phyloP scores from a whole-genome alignment of 2,797 vertebrate species.

The Lindbergichthys nudifrons region DNA sequence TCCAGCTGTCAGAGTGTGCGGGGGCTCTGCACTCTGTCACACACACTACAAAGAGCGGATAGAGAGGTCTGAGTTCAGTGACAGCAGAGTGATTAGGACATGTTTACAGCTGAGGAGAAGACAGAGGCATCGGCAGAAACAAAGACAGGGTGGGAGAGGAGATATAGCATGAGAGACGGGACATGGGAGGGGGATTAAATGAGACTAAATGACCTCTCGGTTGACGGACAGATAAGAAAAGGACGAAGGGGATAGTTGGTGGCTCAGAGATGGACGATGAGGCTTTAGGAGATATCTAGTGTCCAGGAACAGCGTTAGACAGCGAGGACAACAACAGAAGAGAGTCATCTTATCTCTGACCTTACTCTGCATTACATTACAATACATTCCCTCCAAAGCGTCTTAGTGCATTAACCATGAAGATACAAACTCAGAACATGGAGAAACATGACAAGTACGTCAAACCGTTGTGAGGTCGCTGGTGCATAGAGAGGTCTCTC shows the following conservation, averaged over 20 bases:
- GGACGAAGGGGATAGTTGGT: slow-evolving; percentile 23
- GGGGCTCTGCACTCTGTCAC: slow-evolving; percentile 70
- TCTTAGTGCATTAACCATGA: no score
- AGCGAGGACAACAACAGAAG: slow-evolving; percentile 25
- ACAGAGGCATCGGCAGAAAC: slow-evolving; percentile 26
- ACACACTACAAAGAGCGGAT: slow-evolving; percentile 57
- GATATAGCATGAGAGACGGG: slow-evolving; percentile 39
- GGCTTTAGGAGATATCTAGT: slow-evolving; percentile 9
- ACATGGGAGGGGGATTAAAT: slow-evolving; percentile 39
- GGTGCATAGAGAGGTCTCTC: no score
- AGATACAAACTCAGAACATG: no score
- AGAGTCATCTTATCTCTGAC: slow-evolving; percentile 17
- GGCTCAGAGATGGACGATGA: slow-evolving; percentile 33
- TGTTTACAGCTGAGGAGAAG: slow-evolving; percentile 23
- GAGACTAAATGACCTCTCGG: slow-evolving; percentile 50
- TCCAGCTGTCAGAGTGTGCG: slow-evolving; percentile 71
- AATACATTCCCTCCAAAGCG: no score
- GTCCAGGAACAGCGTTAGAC: not conserved
- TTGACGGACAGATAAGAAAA: slow-evolving; percentile 45
- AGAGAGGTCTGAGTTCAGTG: slow-evolving; percentile 65
- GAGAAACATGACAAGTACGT: no score
- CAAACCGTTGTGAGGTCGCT: no score
- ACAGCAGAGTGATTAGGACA: slow-evolving; percentile 64
- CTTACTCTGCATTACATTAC: slow-evolving; percentile 6
- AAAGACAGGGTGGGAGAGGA: slow-evolving; percentile 13